Percentiles rank a stretch among this genome's conserved stretches.
These are phyloP conservation scores for Ennomos fuscantarius DNA, from an alignment of 2,888 invertebrate species.

Conservation along the genomic window DNA sequence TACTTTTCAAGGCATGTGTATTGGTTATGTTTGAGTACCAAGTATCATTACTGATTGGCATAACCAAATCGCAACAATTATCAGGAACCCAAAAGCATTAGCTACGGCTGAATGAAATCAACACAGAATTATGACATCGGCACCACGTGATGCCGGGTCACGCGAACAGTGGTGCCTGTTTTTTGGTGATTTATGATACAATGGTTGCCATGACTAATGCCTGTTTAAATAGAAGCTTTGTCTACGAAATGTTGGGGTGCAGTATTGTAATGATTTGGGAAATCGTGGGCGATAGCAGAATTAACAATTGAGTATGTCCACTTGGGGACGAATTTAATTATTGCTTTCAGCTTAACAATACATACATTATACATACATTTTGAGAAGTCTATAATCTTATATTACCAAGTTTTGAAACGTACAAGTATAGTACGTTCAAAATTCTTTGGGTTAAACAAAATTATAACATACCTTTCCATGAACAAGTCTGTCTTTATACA, in stretches of 20 bases:
- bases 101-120: slow-evolving; percentile 72
- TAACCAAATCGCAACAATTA: slow-evolving; percentile 58
- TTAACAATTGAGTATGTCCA: not conserved
- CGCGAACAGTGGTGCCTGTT: slow-evolving; percentile 64
- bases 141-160: slow-evolving; percentile 60
- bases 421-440: too few species aligned
- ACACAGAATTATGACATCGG: slow-evolving; percentile 81
- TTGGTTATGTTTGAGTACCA: not conserved
- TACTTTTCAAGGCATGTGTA: too few species aligned
- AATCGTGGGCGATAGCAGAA: slow-evolving; percentile 9
- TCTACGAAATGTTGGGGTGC: slow-evolving; percentile 49
- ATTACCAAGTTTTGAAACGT: too few species aligned
- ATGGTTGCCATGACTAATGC: slow-evolving; percentile 75
- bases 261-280: slow-evolving; percentile 45
- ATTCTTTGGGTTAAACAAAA: too few species aligned
- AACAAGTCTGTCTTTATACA: too few species aligned
- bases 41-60: slow-evolving; percentile 17
- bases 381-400: too few species aligned
- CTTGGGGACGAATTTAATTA: too few species aligned
- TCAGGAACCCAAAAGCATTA: slow-evolving; percentile 63
- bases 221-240: slow-evolving; percentile 59
- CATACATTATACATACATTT: too few species aligned
- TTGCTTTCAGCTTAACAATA: too few species aligned
- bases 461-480: too few species aligned
- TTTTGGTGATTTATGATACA: slow-evolving; percentile 79